Base-by-base conservation (phyloP, 2,797 vertebrate species). In the Carduelis carduelis region DNA sequence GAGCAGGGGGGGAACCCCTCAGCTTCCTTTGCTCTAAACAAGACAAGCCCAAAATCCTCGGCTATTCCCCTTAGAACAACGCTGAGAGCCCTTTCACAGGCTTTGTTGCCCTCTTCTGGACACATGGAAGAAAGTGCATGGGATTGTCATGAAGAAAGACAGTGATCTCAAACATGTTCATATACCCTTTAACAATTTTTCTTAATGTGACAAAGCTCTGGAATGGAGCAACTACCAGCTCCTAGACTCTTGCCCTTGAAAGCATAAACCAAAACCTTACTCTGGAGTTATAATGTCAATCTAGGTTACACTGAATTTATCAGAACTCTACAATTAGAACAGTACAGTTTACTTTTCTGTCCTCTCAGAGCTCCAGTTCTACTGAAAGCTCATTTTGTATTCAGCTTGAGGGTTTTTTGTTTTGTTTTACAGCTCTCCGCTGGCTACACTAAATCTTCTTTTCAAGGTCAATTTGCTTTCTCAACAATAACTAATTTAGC, bases 391-490 rank as follows among this genome's bases (percentile, higher is more conserved):
- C 46, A 47, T 65, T 78, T 37, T 55, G 21, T 34, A 64, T 46
- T 74, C 56, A 74, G 12, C 8, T 52, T 28, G 26, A 77, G 22
- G 9, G 3, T 1, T 55, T 44, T 35, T 35, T 90, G 34, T 50
- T 69, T 69, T 61, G 24, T 30, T 69, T 61, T 55, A 46, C 16
- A 55, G 55, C 17, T 61, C 64, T 77, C 53, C 18, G 71, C 28
- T 37, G 21, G 43, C 57, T 65, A 41, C 37, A 46, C 21, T 53
- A 69, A 90, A 69, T 64, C 30, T 61, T 77, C 23, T 16, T 64
- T 87, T 71, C 74, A 74, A 93, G 69, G 60, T 65, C 60, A 77
- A 34, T 74, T 86, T 77, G 20, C 11, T 66, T 89, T 87, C 47
- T 30, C 32, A 78, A 87, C 15, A 74, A n/a, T 41, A 82, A 78